Conservation (phyloP, 2,113 vertebrate species). For the Lates calcarifer region DNA sequence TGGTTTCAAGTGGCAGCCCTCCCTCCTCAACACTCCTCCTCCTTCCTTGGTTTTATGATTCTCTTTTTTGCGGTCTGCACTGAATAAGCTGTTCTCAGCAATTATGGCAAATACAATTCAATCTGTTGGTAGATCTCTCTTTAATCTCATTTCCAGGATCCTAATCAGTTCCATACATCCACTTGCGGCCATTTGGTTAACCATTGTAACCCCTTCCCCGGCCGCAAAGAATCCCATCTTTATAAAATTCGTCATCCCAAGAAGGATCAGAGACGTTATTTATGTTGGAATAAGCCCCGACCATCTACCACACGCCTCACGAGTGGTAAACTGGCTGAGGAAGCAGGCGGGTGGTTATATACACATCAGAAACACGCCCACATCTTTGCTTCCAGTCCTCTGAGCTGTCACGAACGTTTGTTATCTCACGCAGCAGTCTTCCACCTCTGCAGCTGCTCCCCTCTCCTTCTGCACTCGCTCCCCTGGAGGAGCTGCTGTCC, state of each 20-base stretch:
- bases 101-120: constrained; percentile 86
- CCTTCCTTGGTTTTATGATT: constrained; percentile 76
- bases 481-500: constrained; percentile 16
- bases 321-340: constrained; percentile 55
- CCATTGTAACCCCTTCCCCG: constrained; percentile 56
- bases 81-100: constrained; percentile 87
- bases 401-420: constrained; percentile 67
- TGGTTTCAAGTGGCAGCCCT: constrained; percentile 70
- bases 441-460: constrained; percentile 43
- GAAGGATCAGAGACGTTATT: constrained; percentile 76
- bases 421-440: constrained; percentile 59
- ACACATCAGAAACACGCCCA: constrained; percentile 65
- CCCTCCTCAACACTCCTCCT: constrained; percentile 34
- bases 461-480: constrained; percentile 24
- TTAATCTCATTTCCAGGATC: constrained; percentile 82
- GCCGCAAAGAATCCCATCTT: constrained; percentile 62
- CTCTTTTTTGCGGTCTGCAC: constrained; percentile 82
- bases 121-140: constrained; percentile 81
- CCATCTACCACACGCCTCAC: constrained; percentile 56
- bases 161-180: constrained; percentile 82
- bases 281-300: constrained; percentile 73
- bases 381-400: constrained; percentile 44
- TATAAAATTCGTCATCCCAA: constrained; percentile 74
- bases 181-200: constrained; percentile 74
- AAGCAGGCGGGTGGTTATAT: constrained; percentile 63